Conservation (phyloP, 2,113 vertebrate species). For the Halcyon senegalensis region DNA sequence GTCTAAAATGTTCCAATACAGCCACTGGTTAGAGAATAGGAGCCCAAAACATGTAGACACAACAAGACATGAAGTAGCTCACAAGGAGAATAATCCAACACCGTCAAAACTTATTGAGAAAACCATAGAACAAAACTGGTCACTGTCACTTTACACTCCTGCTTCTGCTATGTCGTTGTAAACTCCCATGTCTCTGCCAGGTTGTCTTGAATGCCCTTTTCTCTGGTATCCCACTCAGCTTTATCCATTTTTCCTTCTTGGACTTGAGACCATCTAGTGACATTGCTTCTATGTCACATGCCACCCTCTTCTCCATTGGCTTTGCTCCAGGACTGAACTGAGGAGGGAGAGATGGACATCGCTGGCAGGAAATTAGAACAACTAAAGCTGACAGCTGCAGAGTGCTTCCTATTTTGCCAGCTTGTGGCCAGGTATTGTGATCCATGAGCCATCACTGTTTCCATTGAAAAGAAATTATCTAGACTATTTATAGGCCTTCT, state of each 20-base stretch:
- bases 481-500: background rate
- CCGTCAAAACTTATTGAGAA: background rate
- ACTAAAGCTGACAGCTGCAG: background rate
- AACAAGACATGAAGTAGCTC: background rate
- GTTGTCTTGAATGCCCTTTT: background rate
- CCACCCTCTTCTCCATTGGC: background rate
- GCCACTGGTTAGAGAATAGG: background rate
- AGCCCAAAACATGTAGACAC: background rate
- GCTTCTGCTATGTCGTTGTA: background rate
- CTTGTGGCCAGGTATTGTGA: fast-evolving
- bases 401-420: background rate
- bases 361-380: background rate
- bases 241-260: background rate
- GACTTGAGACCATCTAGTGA: background rate
- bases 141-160: background rate
- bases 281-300: background rate
- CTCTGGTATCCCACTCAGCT: background rate
- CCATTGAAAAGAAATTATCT: background rate
- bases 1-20: background rate
- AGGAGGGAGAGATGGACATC: background rate
- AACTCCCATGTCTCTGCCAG: background rate
- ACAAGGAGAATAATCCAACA: background rate
- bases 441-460: background rate
- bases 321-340: background rate
- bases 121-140: background rate